Percentiles rank a stretch among this genome's conserved stretches.
Evolutionary conservation across 2,113 vertebrate species (phyloP).

Genomic region (Thalassarche chlororhynchos): DNA sequence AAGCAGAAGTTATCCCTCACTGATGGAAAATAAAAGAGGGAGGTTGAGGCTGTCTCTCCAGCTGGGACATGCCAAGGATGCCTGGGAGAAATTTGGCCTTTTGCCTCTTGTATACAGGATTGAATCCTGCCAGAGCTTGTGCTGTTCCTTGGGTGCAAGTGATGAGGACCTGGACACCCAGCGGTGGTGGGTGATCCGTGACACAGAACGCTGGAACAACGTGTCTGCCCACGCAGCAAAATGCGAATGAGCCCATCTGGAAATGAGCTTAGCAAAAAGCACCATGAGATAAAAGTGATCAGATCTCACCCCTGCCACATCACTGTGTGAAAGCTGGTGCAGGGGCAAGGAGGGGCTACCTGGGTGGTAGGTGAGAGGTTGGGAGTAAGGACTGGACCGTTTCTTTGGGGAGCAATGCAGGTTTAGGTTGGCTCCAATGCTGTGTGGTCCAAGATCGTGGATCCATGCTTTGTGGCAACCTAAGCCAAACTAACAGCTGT

Average conservation of each 20-base stretch:
- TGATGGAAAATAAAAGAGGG: neutral
- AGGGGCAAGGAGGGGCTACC: neutral
- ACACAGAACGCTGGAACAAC: neutral
- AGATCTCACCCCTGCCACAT: too few relatives aligned
- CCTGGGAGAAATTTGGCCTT: neutral
- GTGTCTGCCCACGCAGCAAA: accelerated
- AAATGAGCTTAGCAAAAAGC: neutral
- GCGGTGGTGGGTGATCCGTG: accelerated
- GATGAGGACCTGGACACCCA: neutral
- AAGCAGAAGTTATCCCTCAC: neutral
- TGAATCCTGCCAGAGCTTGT: neutral
- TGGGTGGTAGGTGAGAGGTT: neutral
- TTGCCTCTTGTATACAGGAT: neutral
- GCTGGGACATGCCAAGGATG: neutral
- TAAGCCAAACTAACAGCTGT: neutral
- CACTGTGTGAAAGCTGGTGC: neutral
- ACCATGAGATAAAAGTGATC: too few relatives aligned
- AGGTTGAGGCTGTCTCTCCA: neutral
- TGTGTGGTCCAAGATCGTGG: too few relatives aligned
- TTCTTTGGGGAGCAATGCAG: neutral
- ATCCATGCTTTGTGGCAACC: neutral
- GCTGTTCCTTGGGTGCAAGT: neutral
- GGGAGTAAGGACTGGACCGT: neutral
- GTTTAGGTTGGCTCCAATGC: neutral
- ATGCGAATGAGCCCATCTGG: neutral